Base-by-base conservation (phyloP, 2,888 invertebrate species). In the Xiphydria camelus region DNA sequence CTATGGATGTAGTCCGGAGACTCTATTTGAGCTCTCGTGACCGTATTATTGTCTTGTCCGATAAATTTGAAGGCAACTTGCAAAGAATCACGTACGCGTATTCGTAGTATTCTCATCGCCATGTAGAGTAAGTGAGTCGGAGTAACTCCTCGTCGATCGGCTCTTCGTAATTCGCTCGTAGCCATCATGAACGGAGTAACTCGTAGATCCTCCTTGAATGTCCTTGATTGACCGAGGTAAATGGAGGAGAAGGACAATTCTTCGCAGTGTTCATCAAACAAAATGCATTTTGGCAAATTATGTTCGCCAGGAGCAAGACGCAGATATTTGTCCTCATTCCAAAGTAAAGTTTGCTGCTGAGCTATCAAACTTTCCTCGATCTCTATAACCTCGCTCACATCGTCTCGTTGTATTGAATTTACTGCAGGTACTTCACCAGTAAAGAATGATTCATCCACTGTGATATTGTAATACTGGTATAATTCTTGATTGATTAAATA, bases 231-330 rank as follows among this genome's bases (percentile, higher is more conserved):
- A 3, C 76, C 76, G 18, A 45, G 60, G 61, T 77, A 77, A 57
- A 76, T 75, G 18, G 49, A 22, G 4, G 74, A 75, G 57, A 76
- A 75, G 2, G 73, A 74, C 12, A 75, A 37, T 41, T 76, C 75
- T 64, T 74, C 72, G n/a, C 72, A 71, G 63, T 74, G 67, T 49
- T 54, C 55, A 51, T 74, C 73, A 34, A 65, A 70, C 53, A 75
- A 52, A 41, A 70, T 60, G 56, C 62, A 67, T 1, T 57, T 55
- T 33, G 70, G 67, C 3, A 23, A 56, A 4, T 56, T 51, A 45
- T 40, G 47, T 34, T 69, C 54, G 6, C 51, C 45, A 4, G 41
- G 49, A 6, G 57, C 56, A 5, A 58, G 43, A 4, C 46, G 17
- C 2, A 59, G 33, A 29, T 42, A 47, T 32, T 43, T 26, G 9